Base-by-base conservation (phyloP, 2,113 vertebrate species). In the Oenanthe oenanthe region DNA sequence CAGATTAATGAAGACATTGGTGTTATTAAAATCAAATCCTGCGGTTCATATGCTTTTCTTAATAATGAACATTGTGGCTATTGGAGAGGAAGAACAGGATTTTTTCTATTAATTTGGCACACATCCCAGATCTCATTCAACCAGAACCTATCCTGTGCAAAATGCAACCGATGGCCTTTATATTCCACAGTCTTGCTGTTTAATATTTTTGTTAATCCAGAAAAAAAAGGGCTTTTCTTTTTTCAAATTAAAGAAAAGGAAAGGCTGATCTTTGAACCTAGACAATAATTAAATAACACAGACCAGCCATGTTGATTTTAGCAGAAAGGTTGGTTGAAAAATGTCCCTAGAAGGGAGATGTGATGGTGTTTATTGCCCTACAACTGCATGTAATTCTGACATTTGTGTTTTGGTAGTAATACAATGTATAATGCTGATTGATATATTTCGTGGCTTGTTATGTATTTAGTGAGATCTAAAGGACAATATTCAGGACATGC, bases 21-120 rank as follows among this genome's bases (percentile, higher is more conserved):
- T 97, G 97, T 99, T 99, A 99, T 99, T 99, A 99, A 99, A 99
- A 99, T 99, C 98, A 98, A 99, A 99, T 99, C 98, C 98, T 98
- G 97, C 91, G 97, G 98, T 98, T 99, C 98, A 98, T 98, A 98
- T 97, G 98, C 98, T 99, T 98, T 98, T 98, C 97, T 98, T 98
- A 99, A 99, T 99, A 98, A 99, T 96, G 98, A 98, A 98, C 98
- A 98, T 98, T 98, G 97, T 97, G 98, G 97, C 98, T 98, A 98
- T 98, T 98, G 97, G 98, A 98, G 98, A 97, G 98, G 98, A 98
- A 99, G 98, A 99, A 98, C 97, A 96, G 98, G 98, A 98, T 98
- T 99, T 98, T 98, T 98, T 98, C 98, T 98, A 98, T 99, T 99
- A 98, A 98, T 99, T 99, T 99, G 99, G 99, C 99, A 98, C 96